Percentiles rank a stretch among this genome's conserved stretches.
Evolutionary conservation across 2,888 invertebrate species (phyloP).

Genomic region (Pasiphila rectangulata): DNA sequence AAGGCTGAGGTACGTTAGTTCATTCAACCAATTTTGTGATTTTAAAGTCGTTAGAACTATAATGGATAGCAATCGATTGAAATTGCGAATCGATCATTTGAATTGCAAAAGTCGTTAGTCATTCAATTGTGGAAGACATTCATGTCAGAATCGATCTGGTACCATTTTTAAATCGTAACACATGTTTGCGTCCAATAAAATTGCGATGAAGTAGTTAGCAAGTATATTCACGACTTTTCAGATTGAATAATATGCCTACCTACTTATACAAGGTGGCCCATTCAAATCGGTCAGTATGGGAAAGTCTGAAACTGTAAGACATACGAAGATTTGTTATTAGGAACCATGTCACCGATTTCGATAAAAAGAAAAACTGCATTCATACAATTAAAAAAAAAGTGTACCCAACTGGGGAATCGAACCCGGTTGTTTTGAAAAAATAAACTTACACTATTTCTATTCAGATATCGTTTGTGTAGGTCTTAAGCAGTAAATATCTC

Average conservation of each 20-base stretch:
- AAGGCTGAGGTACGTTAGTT: not conserved
- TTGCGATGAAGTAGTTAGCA: slow-evolving; percentile 22
- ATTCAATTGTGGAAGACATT: slow-evolving; percentile 63
- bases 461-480: no score
- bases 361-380: no score
- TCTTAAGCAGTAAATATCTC: no score
- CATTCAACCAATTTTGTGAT: not conserved
- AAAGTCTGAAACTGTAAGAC: no score
- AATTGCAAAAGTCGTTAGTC: slow-evolving; percentile 64
- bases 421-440: no score
- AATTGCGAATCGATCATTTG: slow-evolving; percentile 50
- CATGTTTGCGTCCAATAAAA: slow-evolving; percentile 40
- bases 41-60: not conserved
- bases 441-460: no score
- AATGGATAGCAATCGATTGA: slow-evolving; percentile 28
- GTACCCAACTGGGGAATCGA: no score
- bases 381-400: no score
- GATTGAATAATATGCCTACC: not conserved
- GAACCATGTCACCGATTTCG: no score
- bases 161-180: slow-evolving; percentile 42
- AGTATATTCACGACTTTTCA: slow-evolving; percentile 1
- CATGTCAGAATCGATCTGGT: slow-evolving; percentile 60
- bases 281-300: no score
- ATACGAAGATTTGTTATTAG: no score
- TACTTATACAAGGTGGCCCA: no score